Base-by-base conservation (phyloP, 1,140 invertebrate species). In the Ylistrum balloti region DNA sequence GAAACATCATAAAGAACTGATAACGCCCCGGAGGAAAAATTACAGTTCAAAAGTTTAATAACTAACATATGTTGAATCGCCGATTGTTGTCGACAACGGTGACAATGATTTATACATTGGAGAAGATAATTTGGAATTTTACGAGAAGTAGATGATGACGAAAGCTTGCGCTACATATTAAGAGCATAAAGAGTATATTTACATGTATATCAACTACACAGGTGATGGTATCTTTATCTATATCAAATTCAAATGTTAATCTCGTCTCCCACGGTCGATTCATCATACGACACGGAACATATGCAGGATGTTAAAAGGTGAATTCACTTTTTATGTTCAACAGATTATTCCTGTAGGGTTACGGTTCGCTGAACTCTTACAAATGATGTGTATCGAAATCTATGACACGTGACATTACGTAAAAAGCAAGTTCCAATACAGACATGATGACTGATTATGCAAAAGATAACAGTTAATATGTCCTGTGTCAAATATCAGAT, bases 1-100 rank as follows among this genome's bases (percentile, higher is more conserved):
- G 22, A 74, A 74, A 74, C 56, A 74, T n/a, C n/a, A 74, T n/a
- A 74, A 74, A 28, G 56, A n/a, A 28, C 22, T 22, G 5, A n/a
- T 28, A 7, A 28, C 1, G 56, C 56, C 56, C 56, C 7, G 22
- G 28, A 17, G 56, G 56, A 0, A 13, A 74, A 5, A 74, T 17
- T 0, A 74, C 56, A n/a, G 56, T 74, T 74, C 56, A 74, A 74
- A 74, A 74, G 56, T 74, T 74, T 74, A 74, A 74, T 74, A 28
- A 74, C 56, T 74, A 74, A 74, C 56, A 74, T 22, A 74, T 74
- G 56, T 74, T 74, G 56, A 74, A n/a, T 74, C 5, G 56, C 1
- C 28, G 9, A 74, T 74, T 5, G n/a, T 74, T n/a, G 20, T 74
- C 17, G 5, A 17, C 20, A 45, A 45, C 1, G n/a, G 5, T 74